Evolutionary conservation across 2,113 vertebrate species (phyloP), one percentile per base, ranked within the genome.

Genomic region (Haplochromis vanheusdeni): DNA sequence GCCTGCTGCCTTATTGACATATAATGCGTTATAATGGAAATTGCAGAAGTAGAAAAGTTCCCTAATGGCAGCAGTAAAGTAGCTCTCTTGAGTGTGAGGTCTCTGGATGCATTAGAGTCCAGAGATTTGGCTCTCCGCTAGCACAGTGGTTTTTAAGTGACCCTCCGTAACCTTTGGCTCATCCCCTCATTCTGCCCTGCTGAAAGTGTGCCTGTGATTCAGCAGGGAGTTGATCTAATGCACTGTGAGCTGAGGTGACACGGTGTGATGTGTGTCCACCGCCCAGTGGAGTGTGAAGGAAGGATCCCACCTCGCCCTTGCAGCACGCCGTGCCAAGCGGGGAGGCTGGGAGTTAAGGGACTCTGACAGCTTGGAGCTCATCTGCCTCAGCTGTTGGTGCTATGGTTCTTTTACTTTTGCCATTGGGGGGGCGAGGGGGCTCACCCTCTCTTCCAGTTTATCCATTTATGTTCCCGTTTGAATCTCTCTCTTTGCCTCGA

Each of bases 151-250:
- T 52, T 80, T 5, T 19, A 37, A 89, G 84, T 70, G 86, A 92
- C 91, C 91, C 55, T 19, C 13, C 3, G 11, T 81, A n/a, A 94
- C 87, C 85, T 93, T 80, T 87, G 75, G 70, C 82, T 90, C 82
- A 21, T 73, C 51, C 35, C 42, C 56, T 87, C 49, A 13, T 86
- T 73, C 60, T 14, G 60, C 9, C 4, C 37, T 9, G 40, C 51
- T 86, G 80, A 80, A 37, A 86, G 81, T 75, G 86, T 70, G 87
- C 79, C 60, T 31, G 62, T 75, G 84, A 89, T 82, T 75, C 80
- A 84, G 81, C 45, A 19, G 77, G 47, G 88, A 88, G 82, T 89
- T 86, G 89, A 94, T 84, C 83, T 89, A 79, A 94, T 90, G 91
- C 89, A 75, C 21, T 26, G 84, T 82, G 88, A 93, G 84, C 26